Evolutionary conservation across 2,113 vertebrate genomes (phyloP), one percentile per base, ranked within the genome.

Genomic region (Fregetta grallaria): DNA sequence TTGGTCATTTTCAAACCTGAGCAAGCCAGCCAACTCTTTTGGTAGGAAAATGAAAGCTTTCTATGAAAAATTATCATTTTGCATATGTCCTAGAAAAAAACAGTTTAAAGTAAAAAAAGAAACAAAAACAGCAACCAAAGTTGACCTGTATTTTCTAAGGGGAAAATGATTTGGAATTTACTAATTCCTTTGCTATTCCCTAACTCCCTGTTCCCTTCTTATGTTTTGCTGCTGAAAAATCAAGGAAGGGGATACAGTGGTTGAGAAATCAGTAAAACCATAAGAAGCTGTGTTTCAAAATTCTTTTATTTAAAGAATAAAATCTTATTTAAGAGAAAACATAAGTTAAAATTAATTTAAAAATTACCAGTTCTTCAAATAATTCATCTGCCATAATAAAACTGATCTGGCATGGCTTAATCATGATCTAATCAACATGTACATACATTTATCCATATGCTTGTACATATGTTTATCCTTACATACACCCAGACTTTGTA

Each of bases 61-160:
- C 20, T 32, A 7, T 17, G 36, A 84, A 87, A 81, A 78, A 4
- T n/a, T 81, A 36, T 40, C 11, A 53, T 38, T 90, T 65, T 85
- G 5, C 6, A 6, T 30, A 8, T 0, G 0, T 62, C 7, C 13
- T 52, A 47, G 29, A 50, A 79, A 78, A 76, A 71, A 8, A 0
- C 10, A 52, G 8, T 36, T 91, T 71, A 34, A 63, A 75, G 19
- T 10, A 13, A 29, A 71, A 72, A 2, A 4, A 8, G 4, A 27
- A 29, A 7, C 0, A 21, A 23, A 23, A 2, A 44, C 8, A 9
- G 1, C 6, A 30, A 25, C 7, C 18, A 50, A 68, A 68, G 4
- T 2, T 30, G 6, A 67, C 5, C 4, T 58, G 1, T 5, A 25
- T 25, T 77, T 90, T 36, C 6, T 74, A 34, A 21, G 0, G 7